These are phyloP conservation scores for Gasterosteus aculeatus DNA, from an alignment of 2,113 vertebrate genomes.

Conservation along the genomic window DNA sequence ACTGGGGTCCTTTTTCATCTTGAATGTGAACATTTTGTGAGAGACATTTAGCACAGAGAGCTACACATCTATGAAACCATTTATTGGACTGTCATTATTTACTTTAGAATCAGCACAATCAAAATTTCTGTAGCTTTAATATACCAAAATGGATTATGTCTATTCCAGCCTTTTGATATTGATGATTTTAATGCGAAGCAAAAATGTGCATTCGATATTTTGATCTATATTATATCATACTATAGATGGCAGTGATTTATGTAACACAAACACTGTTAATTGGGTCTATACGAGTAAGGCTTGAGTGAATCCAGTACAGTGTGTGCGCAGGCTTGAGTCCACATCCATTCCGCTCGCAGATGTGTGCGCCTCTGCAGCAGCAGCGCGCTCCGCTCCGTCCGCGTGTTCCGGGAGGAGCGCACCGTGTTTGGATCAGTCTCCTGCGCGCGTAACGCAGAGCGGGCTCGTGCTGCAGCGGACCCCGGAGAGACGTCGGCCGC, in stretches of 20 bases:
- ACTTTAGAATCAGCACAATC: neutral
- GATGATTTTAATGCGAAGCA: neutral
- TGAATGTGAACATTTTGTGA: neutral
- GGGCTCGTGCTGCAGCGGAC: conserved; percentile 4
- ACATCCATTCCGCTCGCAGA: neutral
- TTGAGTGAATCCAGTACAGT: neutral
- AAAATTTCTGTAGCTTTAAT: neutral
- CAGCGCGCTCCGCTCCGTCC: conserved; percentile 2
- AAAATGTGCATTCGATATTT: neutral
- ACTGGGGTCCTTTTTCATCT: neutral
- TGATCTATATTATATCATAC: neutral
- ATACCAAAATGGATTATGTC: too few relatives aligned
- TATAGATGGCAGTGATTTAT: neutral
- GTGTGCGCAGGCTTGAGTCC: neutral
- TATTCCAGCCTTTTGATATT: neutral
- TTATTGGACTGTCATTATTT: neutral
- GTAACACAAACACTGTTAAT: neutral
- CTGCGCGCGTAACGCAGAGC: conserved; percentile 33
- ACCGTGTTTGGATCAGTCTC: conserved; percentile 27
- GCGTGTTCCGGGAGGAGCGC: conserved; percentile 42
- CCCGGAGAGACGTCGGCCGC: neutral
- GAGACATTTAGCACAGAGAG: neutral
- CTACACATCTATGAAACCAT: neutral
- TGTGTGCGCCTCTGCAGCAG: neutral
- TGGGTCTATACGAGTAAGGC: neutral